Base-by-base conservation (phyloP, 1,140 invertebrate species). In the Drosophila serrata region DNA sequence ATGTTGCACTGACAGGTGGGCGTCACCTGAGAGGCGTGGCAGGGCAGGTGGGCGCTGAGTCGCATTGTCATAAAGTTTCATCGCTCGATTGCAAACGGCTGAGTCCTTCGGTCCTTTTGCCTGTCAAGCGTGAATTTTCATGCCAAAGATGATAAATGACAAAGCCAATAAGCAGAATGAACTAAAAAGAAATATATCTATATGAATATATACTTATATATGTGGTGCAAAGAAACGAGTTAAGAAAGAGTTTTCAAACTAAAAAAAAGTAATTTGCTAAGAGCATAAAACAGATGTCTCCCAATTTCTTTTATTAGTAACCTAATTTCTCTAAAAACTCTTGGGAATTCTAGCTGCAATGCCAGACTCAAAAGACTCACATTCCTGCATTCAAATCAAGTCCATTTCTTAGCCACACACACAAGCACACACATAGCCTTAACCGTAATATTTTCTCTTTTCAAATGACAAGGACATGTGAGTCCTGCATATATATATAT, bases 61-160 rank as follows among this genome's bases (percentile, higher is more conserved):
- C 48, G 82, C 82, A 78, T 85, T 86, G 82, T 86, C 82, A 75
- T 86, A 85, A 85, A 85, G 64, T 85, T 86, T 78, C 68, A 86
- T 74, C 78, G 39, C 61, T 56, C 78, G 46, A 33, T 37, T 39
- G 77, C 49, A 45, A 43, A 35, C 40, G 48, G n/a, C 46, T 51
- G 51, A 35, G 33, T 37, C 37, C 53, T 61, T 27, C 48, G 65
- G 45, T 37, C 51, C 51, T 37, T 37, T 55, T n/a, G 75, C 43
- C 75, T 79, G 78, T 86, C 82, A 86, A 78, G 82, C 68, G 79
- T 86, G 60, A 86, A 75, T 86, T 75, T 72, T 70, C 76, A 40
- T 79, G 79, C 57, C 70, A 75, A 70, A 79, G 64, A 79, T 73
- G 82, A 79, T 84, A 72, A 65, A 61, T 64, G 80, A 82, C 81